A percentile compares a stretch with the other conserved stretches of the same genome.
phyloP scores from a whole-genome alignment of 2,888 invertebrate species.

The Griposia aprilina region DNA sequence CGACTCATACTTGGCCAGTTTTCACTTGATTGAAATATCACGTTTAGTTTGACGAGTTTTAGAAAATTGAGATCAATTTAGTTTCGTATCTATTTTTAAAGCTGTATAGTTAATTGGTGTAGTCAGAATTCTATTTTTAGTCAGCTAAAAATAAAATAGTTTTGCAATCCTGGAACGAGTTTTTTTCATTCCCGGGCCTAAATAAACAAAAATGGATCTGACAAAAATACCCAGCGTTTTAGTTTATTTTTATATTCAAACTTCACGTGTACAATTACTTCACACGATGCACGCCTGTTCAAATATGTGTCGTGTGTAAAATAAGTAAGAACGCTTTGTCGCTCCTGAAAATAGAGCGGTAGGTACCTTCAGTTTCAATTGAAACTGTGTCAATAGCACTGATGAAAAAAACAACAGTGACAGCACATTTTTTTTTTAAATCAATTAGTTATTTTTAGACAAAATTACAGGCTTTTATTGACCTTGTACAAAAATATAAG shows the following conservation, averaged over 20 bases:
- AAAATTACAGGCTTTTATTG: neutral
- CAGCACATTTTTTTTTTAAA: neutral
- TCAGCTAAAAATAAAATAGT: neutral
- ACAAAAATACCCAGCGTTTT: neutral
- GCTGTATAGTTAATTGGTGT: neutral
- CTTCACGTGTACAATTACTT: neutral
- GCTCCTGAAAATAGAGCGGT: neutral
- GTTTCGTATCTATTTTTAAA: neutral
- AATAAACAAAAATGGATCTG: too few relatives aligned
- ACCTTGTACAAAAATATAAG: neutral
- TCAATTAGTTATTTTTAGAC: neutral
- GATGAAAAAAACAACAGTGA: neutral
- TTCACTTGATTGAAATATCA: neutral
- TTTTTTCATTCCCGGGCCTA: too few relatives aligned
- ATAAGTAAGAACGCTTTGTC: constrained; percentile 48
- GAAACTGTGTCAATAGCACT: neutral
- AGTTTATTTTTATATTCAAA: constrained; percentile 28
- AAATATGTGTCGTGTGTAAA: constrained; percentile 17
- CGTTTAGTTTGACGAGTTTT: neutral
- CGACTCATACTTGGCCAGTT: neutral
- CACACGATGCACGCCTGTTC: neutral
- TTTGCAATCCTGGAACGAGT: neutral
- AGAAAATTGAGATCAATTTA: neutral
- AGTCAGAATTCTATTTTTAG: constrained; percentile 1
- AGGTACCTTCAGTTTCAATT: neutral